A percentile compares a stretch with the other conserved stretches of the same genome.
These are phyloP conservation scores for Boleophthalmus pectinirostris DNA, from an alignment of 2,113 vertebrate species.

Conservation along the genomic window DNA sequence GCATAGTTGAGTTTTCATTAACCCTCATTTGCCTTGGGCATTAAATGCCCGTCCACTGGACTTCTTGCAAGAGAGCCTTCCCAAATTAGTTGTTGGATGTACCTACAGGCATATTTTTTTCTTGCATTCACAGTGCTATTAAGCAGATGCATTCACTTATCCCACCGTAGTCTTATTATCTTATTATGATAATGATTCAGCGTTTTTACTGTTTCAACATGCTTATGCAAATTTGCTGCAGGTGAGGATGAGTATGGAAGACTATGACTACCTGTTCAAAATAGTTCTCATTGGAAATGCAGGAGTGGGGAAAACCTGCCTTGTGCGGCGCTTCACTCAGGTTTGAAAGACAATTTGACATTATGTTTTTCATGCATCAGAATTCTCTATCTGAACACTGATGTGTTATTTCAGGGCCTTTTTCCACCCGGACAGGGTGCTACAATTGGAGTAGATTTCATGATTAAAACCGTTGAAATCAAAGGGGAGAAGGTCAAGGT, in stretches of 20 bases:
- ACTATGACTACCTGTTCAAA: constrained; percentile 99
- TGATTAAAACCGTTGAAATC: constrained; percentile 99
- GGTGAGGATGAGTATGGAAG: constrained; percentile 98
- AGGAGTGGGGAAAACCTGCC: constrained; percentile 98
- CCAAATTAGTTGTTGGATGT: background rate
- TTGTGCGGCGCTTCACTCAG: constrained; percentile 98
- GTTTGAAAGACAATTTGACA: constrained; percentile 69
- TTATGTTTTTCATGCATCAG: background rate
- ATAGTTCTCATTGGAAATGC: constrained; percentile 99
- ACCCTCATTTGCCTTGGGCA: background rate
- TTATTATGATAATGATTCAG: background rate
- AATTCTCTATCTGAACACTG: background rate
- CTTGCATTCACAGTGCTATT: background rate
- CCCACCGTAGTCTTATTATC: background rate
- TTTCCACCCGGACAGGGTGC: constrained; percentile 98
- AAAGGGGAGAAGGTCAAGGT: constrained; percentile 99
- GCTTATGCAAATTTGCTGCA: constrained; percentile 49
- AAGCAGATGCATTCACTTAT: background rate
- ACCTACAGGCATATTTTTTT: background rate
- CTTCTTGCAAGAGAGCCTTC: background rate
- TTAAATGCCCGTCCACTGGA: background rate
- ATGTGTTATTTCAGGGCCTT: constrained; percentile 83
- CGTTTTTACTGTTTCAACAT: background rate
- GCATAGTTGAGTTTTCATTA: background rate
- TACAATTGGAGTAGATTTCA: constrained; percentile 98